Conservation (phyloP, 2,797 vertebrate genomes). For the Taeniopygia guttata region DNA sequence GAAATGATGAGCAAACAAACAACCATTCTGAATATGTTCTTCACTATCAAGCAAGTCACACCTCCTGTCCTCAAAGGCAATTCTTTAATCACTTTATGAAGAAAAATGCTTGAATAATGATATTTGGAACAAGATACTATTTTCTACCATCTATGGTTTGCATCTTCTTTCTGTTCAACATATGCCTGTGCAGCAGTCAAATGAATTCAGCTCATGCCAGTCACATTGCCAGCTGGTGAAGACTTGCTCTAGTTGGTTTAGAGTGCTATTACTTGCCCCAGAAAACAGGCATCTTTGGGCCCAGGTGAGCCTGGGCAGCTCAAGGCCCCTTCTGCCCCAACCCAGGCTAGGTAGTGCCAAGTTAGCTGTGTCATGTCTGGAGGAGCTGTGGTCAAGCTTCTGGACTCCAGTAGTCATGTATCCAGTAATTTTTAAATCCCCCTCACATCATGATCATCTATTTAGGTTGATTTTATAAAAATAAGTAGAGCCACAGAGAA, state of each 20-base stretch:
- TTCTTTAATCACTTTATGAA: neutral
- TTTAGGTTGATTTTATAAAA: neutral
- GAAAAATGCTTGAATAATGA: neutral
- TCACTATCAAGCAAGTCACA: neutral
- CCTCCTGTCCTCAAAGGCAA: neutral
- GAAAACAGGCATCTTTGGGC: neutral
- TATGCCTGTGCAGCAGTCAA: neutral
- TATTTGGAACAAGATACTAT: neutral
- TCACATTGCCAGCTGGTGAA: neutral
- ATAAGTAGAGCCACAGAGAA: neutral
- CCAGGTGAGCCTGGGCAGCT: neutral
- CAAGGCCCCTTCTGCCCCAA: neutral
- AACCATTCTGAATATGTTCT: neutral
- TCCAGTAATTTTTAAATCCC: neutral
- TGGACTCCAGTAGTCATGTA: neutral
- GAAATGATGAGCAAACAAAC: constrained; percentile 15
- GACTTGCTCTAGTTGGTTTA: neutral
- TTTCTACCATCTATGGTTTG: neutral
- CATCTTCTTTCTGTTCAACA: neutral
- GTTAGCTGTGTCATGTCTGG: neutral
- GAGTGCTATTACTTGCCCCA: neutral
- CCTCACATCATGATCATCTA: neutral
- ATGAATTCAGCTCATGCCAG: neutral
- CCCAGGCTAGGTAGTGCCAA: neutral
- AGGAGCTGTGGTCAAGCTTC: neutral